phyloP scores from a whole-genome alignment of 2,888 invertebrate genomes.

The Ceramica pisi region DNA sequence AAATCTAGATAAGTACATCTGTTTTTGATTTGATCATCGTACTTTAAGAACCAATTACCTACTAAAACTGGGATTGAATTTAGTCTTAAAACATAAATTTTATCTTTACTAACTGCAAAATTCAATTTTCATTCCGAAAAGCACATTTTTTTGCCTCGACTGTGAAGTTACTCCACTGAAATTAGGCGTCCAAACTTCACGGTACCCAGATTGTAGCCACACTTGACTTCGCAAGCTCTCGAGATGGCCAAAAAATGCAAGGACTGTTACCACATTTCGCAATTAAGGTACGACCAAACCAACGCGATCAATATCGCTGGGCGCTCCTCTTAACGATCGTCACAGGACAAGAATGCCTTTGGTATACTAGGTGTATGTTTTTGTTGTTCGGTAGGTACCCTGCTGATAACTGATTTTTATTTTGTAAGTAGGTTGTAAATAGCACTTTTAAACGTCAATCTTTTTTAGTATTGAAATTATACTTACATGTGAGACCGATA shows the following conservation, averaged over 20 bases:
- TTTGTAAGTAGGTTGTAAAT: too few species aligned
- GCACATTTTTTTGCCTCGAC: slow-evolving; percentile 2
- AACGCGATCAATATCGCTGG: not conserved
- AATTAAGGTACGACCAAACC: not conserved
- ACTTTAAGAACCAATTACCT: too few species aligned
- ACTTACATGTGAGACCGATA: too few species aligned
- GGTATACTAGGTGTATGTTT: too few species aligned
- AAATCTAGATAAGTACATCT: too few species aligned
- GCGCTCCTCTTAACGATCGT: too few species aligned
- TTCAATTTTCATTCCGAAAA: slow-evolving; percentile 6
- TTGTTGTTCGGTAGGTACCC: too few species aligned
- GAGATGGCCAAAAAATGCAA: slow-evolving; percentile 38
- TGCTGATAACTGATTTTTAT: too few species aligned
- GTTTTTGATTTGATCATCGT: too few species aligned
- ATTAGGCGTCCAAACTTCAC: slow-evolving; percentile 33
- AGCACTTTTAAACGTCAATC: too few species aligned
- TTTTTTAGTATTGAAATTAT: too few species aligned
- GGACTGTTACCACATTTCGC: slow-evolving; percentile 10
- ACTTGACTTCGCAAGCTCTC: slow-evolving; percentile 43
- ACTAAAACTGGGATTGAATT: not conserved
- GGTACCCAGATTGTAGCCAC: slow-evolving; percentile 23
- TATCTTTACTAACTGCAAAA: slow-evolving; percentile 22
- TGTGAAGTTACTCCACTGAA: slow-evolving; percentile 26
- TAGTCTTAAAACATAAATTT: not conserved
- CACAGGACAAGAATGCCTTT: too few species aligned